Percentiles rank a stretch among this genome's conserved stretches.
Conservation (phyloP, 2,888 invertebrate genomes). For the Acronicta aceris region DNA sequence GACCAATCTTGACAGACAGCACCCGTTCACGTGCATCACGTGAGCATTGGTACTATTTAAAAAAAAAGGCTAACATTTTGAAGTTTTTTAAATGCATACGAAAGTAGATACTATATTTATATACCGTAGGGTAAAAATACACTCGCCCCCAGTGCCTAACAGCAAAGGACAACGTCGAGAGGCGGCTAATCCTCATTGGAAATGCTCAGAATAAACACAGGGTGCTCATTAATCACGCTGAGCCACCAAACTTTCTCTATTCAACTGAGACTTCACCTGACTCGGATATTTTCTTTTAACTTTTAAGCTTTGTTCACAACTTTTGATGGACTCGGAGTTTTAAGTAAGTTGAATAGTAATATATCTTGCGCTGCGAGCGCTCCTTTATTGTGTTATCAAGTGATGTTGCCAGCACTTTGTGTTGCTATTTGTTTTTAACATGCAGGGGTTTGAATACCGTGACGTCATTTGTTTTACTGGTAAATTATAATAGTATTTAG, state of each 20-base stretch:
- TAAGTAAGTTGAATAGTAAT: slow-evolving; percentile 88
- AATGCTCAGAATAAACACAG: slow-evolving; percentile 79
- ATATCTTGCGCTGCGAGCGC: slow-evolving; percentile 77
- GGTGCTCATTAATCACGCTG: slow-evolving; percentile 84
- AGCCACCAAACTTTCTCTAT: slow-evolving; percentile 82
- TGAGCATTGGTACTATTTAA: no score
- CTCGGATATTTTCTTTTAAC: slow-evolving; percentile 88
- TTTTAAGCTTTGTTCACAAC: slow-evolving; percentile 87
- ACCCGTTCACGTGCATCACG: no score
- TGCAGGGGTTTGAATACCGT: slow-evolving; percentile 17
- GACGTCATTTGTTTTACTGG: slow-evolving; percentile 11
- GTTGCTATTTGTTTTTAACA: slow-evolving; percentile 51
- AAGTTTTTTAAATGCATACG: no score
- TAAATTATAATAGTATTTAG: no score
- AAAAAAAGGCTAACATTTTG: no score
- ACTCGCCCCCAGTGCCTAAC: slow-evolving; percentile 21
- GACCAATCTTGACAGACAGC: no score
- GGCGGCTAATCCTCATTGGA: slow-evolving; percentile 80
- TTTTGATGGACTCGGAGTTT: slow-evolving; percentile 88
- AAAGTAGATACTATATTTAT: no score
- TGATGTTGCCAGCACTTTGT: slow-evolving; percentile 64
- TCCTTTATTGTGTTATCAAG: slow-evolving; percentile 74
- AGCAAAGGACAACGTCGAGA: slow-evolving; percentile 49
- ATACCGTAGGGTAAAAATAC: no score
- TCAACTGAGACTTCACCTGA: slow-evolving; percentile 84